Evolutionary conservation across 2,113 vertebrate species (phyloP).

Genomic region (Pitta sordida): DNA sequence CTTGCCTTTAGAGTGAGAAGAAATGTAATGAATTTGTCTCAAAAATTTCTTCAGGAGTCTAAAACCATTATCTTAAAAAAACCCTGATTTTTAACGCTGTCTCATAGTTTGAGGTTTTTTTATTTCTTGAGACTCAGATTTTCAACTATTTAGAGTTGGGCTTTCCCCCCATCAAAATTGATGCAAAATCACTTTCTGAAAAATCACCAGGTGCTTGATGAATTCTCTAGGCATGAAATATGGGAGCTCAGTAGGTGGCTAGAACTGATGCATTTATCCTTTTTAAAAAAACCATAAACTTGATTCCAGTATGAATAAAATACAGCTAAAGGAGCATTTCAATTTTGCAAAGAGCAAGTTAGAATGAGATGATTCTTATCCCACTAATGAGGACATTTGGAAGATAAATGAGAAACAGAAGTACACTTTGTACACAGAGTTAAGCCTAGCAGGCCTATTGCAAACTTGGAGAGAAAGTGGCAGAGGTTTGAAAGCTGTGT

Average conservation of each 20-base stretch:
- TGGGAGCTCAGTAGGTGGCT: not conserved
- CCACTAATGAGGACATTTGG: not conserved
- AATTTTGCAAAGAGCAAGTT: not conserved
- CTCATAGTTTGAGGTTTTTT: not conserved
- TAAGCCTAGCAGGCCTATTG: not conserved
- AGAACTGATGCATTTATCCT: not conserved
- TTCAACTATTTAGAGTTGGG: not conserved
- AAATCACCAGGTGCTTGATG: not conserved
- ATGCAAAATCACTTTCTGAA: not conserved
- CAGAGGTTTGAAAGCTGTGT: not conserved
- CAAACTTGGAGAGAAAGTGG: not conserved
- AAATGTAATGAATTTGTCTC: not conserved
- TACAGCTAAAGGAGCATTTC: not conserved
- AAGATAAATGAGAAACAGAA: not conserved
- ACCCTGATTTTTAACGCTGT: not conserved
- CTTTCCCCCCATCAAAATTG: not conserved
- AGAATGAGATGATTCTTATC: not conserved
- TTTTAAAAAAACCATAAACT: not conserved
- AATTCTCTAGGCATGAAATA: not conserved
- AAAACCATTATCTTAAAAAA: not conserved
- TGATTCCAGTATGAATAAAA: not conserved
- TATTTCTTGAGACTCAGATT: not conserved
- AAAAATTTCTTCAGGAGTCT: not conserved
- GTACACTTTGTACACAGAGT: not conserved
- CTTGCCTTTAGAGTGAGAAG: not conserved